Conservation (phyloP, 2,797 vertebrate species). For the Diceros bicornis region DNA sequence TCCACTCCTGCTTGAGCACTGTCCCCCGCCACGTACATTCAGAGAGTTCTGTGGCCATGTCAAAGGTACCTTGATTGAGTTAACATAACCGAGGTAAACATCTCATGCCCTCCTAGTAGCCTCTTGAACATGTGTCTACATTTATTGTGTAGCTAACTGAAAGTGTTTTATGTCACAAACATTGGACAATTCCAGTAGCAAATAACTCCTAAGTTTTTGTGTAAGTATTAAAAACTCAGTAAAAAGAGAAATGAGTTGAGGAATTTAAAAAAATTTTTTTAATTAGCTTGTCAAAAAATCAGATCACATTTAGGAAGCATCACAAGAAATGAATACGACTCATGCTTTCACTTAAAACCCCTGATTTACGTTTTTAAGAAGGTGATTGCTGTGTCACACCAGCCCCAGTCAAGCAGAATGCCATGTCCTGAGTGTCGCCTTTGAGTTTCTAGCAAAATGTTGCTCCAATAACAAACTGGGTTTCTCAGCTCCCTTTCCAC, state of each 20-base stretch:
- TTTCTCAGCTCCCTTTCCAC: background rate
- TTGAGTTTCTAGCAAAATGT: background rate
- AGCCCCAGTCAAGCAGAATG: background rate
- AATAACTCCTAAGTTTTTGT: background rate
- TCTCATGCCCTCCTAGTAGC: background rate
- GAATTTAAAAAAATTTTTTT: background rate
- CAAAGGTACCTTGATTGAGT: background rate
- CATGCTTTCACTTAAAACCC: too few relatives aligned
- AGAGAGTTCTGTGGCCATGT: background rate
- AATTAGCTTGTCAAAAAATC: slow-evolving; percentile 25
- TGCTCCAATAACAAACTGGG: background rate
- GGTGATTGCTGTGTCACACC: background rate
- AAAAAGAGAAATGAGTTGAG: background rate
- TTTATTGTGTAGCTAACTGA: background rate
- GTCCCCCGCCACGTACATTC: background rate
- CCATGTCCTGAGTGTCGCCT: background rate
- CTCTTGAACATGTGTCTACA: background rate
- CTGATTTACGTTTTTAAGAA: background rate
- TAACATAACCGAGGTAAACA: background rate
- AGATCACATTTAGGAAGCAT: slow-evolving; percentile 18
- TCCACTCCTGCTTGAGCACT: background rate
- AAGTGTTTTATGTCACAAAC: slow-evolving; percentile 1
- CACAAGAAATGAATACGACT: background rate
- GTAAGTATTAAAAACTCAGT: background rate
- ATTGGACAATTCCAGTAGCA: background rate